Conservation (phyloP, 1,140 invertebrate species). For the Sipha flava region DNA sequence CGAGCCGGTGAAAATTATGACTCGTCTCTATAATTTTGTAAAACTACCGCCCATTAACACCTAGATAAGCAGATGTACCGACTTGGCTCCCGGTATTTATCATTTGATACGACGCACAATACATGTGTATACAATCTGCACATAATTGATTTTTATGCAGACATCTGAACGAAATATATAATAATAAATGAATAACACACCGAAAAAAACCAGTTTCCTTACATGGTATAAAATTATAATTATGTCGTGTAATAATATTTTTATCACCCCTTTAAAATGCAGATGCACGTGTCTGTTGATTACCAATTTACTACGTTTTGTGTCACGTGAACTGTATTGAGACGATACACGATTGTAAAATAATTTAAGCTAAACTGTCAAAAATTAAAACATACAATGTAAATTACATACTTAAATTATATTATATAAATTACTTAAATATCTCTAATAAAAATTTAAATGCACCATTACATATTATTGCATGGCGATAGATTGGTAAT, state of each 20-base stretch:
- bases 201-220: neutral
- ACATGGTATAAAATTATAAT: neutral
- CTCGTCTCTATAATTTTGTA: conserved; percentile 3
- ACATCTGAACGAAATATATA: neutral
- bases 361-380: neutral
- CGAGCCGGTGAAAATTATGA: conserved; percentile 1
- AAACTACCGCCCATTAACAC: conserved; percentile 30
- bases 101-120: neutral
- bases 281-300: neutral
- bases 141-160: conserved; percentile 2
- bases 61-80: neutral
- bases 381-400: no score
- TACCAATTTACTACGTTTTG: neutral
- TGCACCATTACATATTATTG: no score
- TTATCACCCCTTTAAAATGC: neutral
- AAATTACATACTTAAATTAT: no score
- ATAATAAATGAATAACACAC: neutral
- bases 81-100: conserved; percentile 15
- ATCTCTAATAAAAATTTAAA: no score
- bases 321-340: neutral
- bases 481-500: no score
- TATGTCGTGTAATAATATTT: neutral
- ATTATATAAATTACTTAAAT: no score
- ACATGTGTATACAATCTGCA: neutral
- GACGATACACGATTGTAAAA: neutral